Percentiles rank a stretch among this genome's conserved stretches.
Evolutionary conservation across 2,797 vertebrate species (phyloP).

Genomic region (Pitangus sulphuratus): DNA sequence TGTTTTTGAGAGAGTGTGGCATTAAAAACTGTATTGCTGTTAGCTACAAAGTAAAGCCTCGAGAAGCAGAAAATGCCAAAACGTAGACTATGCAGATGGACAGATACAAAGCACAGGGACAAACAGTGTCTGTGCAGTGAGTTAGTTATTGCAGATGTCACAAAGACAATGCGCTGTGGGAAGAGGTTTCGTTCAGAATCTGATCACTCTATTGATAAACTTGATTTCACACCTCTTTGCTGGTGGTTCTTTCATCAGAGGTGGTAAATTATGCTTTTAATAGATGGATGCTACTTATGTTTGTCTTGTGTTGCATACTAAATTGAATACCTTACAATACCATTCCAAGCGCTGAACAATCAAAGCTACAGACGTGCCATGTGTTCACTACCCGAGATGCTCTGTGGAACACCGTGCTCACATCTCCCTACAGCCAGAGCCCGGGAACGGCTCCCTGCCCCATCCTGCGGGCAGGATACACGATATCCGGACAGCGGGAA

Average conservation of each 20-base stretch:
- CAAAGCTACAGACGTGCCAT: background rate
- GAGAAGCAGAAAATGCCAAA: background rate
- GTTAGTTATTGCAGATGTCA: background rate
- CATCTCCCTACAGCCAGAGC: background rate
- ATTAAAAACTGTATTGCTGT: background rate
- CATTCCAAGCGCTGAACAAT: background rate
- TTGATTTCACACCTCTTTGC: background rate
- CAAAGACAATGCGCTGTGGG: background rate
- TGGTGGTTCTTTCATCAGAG: background rate
- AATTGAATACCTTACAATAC: background rate
- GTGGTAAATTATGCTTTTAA: background rate
- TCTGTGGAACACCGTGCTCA: background rate
- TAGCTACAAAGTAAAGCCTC: background rate
- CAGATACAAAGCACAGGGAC: background rate
- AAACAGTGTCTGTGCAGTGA: background rate
- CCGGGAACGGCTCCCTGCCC: background rate
- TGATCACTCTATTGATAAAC: background rate
- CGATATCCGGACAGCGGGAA: background rate
- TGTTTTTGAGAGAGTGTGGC: background rate
- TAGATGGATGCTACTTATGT: background rate
- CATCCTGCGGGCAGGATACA: background rate
- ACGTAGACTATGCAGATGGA: fast-evolving
- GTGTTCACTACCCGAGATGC: background rate
- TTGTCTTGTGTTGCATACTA: fast-evolving
- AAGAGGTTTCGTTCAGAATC: background rate